Base-by-base conservation (phyloP, 2,888 invertebrate genomes). In the Tetranychus truncatus region DNA sequence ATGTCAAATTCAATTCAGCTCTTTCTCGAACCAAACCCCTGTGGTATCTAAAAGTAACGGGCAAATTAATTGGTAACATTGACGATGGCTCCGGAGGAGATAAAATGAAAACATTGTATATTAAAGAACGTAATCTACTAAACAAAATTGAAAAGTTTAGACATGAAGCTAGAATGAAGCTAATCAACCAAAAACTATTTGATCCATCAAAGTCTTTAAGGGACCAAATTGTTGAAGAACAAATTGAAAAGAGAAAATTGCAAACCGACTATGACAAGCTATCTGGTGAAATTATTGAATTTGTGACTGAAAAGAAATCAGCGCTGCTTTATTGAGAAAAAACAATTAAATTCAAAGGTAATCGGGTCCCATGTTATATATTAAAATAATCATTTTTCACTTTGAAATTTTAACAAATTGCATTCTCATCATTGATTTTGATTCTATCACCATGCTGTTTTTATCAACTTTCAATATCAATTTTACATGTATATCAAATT, bases 11-110 rank as follows among this genome's bases (percentile, higher is more conserved):
- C 20, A 34, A 66, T 21, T 46, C 67, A 6, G 44, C 65, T 20
- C 24, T 74, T n/a, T 55, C 71, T n/a, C 65, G 45, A n/a, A 34
- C 71, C 20, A 77, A 77, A 71, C 77, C 77, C 21, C 20, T 74
- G 6, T 77, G 77, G 77, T 73, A 72, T 45, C 34, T 75, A 34
- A 76, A 74, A 21, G 45, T 75, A 20, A 45, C 71, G 45, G 67
- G 72, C 20, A 67, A 55, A 45, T 66, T 65, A 45, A 18, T 69
- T 45, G 55, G 45, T 44, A 21, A 44, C 45, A 20, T 24, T 18
- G 74, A 74, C 7, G 65, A 66, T 65, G 20, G 11, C 44, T 20
- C 6, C 24, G n/a, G 21, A 9, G 65, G 45, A 46, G 74, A 74
- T 45, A 21, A 67, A 21, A 44, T 74, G 6, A 69, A 20, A 69